A percentile compares a stretch with the other conserved stretches of the same genome.
Conservation (phyloP, 1,140 invertebrate genomes). For the Caenorhabditis inopinata region DNA sequence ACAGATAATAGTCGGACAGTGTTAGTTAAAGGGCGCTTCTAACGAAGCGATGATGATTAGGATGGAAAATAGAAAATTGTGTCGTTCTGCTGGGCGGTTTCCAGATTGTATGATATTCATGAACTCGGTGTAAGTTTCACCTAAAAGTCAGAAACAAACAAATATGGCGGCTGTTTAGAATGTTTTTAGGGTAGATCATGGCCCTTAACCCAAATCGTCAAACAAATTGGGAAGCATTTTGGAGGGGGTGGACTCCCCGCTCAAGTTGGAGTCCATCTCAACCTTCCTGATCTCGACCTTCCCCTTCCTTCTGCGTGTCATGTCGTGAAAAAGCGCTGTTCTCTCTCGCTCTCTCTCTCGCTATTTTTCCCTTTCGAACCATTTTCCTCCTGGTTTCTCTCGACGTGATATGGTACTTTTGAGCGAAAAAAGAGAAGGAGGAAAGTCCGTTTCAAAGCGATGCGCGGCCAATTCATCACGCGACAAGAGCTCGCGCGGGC, state of each 20-base stretch:
- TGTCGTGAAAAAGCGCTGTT: slow-evolving; percentile 32
- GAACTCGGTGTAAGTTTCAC: too few relatives aligned
- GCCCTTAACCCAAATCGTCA: neutral
- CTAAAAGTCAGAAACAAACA: too few relatives aligned
- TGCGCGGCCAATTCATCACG: slow-evolving; percentile 12
- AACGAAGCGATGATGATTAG: too few relatives aligned
- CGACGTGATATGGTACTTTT: slow-evolving; percentile 30
- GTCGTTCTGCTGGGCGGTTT: too few relatives aligned
- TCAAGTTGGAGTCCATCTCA: slow-evolving; percentile 33
- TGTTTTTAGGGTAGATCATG: neutral
- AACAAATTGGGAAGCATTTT: too few relatives aligned
- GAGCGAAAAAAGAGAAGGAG: neutral
- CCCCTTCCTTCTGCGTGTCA: neutral
- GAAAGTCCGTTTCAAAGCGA: neutral
- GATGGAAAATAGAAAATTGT: too few relatives aligned
- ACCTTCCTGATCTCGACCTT: slow-evolving; percentile 5
- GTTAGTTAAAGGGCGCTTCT: too few relatives aligned
- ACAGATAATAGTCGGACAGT: too few relatives aligned
- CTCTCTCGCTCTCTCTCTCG: too few relatives aligned
- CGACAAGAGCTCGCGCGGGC: slow-evolving; percentile 11
- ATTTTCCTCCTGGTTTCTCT: neutral
- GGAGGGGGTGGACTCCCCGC: neutral
- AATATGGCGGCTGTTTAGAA: too few relatives aligned
- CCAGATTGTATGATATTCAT: too few relatives aligned
- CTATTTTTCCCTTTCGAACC: neutral